Evolutionary conservation across 2,888 invertebrate genomes (phyloP).

Genomic region (Bembecia ichneumoniformis): DNA sequence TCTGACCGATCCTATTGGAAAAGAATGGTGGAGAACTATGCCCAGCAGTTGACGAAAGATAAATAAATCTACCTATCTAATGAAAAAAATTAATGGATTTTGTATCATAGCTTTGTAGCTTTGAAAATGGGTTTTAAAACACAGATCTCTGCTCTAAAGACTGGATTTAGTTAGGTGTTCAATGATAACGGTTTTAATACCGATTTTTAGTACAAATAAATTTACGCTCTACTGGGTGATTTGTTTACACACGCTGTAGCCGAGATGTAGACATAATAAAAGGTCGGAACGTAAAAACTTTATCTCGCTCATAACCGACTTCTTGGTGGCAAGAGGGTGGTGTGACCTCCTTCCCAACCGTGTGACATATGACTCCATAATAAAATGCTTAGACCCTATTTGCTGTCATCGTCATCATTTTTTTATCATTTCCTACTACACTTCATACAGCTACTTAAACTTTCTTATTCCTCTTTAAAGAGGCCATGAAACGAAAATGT

Average conservation of each 20-base stretch:
- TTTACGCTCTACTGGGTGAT: background rate
- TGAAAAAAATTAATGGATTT: no score
- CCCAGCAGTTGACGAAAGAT: no score
- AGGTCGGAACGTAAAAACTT: slow-evolving; percentile 14
- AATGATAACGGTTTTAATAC: no score
- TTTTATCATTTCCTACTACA: background rate
- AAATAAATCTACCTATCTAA: no score
- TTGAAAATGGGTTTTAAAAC: no score
- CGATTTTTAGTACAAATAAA: no score
- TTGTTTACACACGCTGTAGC: background rate
- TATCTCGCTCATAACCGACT: slow-evolving; percentile 13
- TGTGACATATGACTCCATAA: slow-evolving; percentile 4
- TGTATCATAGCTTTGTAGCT: no score
- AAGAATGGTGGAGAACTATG: no score
- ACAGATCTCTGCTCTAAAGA: no score
- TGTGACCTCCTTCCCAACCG: slow-evolving; percentile 8
- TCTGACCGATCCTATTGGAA: no score
- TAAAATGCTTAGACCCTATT: slow-evolving; percentile 2
- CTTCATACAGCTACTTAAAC: background rate
- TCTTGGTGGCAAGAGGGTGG: slow-evolving; percentile 5
- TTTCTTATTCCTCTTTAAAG: background rate
- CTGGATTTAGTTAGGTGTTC: no score
- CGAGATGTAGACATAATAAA: slow-evolving; percentile 16
- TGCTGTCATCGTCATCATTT: background rate
- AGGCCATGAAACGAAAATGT: background rate